Base-by-base conservation (phyloP, 2,888 invertebrate genomes). In the Himalopsyche kuldschensis region DNA sequence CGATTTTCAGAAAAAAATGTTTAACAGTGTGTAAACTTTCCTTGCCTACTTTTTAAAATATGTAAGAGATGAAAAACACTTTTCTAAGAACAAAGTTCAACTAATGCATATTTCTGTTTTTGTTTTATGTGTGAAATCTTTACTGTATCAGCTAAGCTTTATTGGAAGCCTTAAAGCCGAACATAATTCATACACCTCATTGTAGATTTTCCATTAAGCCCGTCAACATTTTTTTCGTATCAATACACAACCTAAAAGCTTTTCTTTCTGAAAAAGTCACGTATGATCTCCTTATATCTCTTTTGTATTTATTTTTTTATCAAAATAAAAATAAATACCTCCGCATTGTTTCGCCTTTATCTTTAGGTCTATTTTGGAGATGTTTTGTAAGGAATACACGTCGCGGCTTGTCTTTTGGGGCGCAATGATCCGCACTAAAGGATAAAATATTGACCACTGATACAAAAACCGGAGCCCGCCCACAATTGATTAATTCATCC, bases 361-460 rank as follows among this genome's bases (percentile, higher is more conserved):
- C 69, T 69, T 69, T 69, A 8, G 63, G 63, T 63, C 63, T 63
- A 63, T 63, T 63, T 24, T 8, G 30, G 24, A 27, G 69, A 69
- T 69, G 69, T 69, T 69, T 69, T 69, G 69, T 69, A 69, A 69
- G 69, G 69, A 27, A 27, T 27, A 69, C 69, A 69, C 69, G 69
- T 69, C 69, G 69, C 69, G 69, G 69, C 69, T 69, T 69, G 69
- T 69, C 69, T 69, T 69, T 69, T 69, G 69, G 69, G 69, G 69
- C 27, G 69, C 69, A 69, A 69, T 69, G 69, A 69, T 69, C 69
- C 69, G 69, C 69, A 69, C 69, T 69, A 30, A 69, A 69, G 69
- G 69, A 69, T 69, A 69, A 69, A 69, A 69, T 69, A 69, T 69
- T 69, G 69, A 69, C 69, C 69, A 69, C 69, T 30, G 30, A 69